Percentiles rank a stretch among this genome's conserved stretches.
phyloP scores from a whole-genome alignment of 2,113 vertebrate genomes.

The Nannospalax galili region DNA sequence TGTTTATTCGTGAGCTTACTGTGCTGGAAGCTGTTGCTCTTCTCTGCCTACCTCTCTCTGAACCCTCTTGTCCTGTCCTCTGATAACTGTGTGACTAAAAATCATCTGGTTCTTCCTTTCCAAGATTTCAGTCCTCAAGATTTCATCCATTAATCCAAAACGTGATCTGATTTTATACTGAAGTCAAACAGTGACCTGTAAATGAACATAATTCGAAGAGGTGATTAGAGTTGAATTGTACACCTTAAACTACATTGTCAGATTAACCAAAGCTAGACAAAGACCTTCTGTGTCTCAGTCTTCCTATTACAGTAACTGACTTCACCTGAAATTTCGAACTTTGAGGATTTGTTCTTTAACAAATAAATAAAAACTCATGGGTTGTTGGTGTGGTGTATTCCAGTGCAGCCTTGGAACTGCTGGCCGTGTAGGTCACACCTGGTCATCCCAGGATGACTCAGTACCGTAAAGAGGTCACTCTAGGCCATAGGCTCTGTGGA shows the following conservation, averaged over 20 bases:
- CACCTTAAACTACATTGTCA: neutral
- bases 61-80: no score
- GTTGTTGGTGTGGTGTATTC: neutral
- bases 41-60: neutral
- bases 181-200: neutral
- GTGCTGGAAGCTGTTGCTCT: neutral
- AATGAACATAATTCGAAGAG: neutral
- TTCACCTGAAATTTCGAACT: no score
- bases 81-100: no score
- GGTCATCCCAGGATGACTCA: neutral
- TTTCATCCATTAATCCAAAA: neutral
- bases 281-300: neutral
- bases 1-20: neutral
- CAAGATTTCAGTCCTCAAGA: neutral
- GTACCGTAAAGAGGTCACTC: neutral
- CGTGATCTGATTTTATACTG: neutral
- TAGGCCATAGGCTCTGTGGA: neutral
- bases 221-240: neutral
- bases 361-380: no score
- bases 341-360: no score
- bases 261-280: neutral
- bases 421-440: no score
- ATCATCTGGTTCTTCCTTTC: neutral
- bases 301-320: neutral
- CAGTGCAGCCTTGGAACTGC: neutral